A percentile compares a stretch with the other conserved stretches of the same genome.
Conservation (phyloP, 2,113 vertebrate genomes). For the Tauraco erythrolophus region DNA sequence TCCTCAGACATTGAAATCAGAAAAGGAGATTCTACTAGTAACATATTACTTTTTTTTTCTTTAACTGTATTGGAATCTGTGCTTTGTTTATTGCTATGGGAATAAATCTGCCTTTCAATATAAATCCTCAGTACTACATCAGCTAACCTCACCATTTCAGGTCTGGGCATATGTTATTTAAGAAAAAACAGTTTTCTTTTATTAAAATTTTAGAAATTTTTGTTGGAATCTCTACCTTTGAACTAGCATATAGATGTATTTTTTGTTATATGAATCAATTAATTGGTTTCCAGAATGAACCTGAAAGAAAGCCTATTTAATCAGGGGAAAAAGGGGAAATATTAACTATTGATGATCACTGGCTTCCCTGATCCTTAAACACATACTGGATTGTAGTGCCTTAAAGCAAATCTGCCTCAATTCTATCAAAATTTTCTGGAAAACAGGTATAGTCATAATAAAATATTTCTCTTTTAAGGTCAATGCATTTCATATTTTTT, state of each 20-base stretch:
- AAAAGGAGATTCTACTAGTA: background rate
- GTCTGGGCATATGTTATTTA: background rate
- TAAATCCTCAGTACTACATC: background rate
- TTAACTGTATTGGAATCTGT: background rate
- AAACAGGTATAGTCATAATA: background rate
- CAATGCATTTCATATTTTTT: background rate
- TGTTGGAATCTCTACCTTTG: background rate
- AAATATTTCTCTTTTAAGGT: background rate
- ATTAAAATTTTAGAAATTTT: background rate
- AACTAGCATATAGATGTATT: background rate
- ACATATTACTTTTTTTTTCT: background rate
- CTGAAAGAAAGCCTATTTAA: background rate
- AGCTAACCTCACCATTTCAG: background rate
- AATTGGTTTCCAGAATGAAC: background rate
- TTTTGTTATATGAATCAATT: background rate
- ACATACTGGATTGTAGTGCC: accelerated
- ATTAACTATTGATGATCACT: background rate
- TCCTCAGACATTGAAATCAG: background rate
- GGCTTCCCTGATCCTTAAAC: background rate
- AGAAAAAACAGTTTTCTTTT: background rate
- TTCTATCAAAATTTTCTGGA: background rate
- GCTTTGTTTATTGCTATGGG: background rate
- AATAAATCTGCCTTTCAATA: background rate
- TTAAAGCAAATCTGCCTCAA: background rate
- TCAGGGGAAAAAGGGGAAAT: background rate